phyloP scores from a whole-genome alignment of 2,113 vertebrate species.

The Willisornis vidua region DNA sequence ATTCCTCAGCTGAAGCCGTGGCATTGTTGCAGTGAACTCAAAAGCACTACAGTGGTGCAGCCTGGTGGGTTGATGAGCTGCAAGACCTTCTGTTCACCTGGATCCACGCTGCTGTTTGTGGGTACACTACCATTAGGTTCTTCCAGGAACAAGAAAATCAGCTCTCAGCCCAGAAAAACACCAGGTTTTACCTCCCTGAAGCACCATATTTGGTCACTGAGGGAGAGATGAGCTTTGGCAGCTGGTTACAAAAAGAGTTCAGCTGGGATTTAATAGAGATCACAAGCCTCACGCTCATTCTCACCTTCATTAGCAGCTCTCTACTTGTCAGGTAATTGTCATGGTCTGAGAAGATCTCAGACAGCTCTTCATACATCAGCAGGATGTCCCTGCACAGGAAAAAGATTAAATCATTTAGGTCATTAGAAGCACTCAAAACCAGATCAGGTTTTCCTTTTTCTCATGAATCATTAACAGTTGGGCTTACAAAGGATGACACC shows the following conservation, averaged over 20 bases:
- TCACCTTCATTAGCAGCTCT: constrained; percentile 95
- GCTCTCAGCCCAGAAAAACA: neutral
- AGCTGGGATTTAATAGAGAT: neutral
- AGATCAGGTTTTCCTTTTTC: neutral
- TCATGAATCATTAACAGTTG: neutral
- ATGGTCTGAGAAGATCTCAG: constrained; percentile 93
- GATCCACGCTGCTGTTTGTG: neutral
- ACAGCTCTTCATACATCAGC: constrained; percentile 92
- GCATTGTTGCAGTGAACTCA: neutral
- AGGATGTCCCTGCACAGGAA: constrained; percentile 81
- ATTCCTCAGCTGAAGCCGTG: neutral
- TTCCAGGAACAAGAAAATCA: neutral
- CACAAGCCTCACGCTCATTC: neutral
- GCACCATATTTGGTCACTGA: neutral
- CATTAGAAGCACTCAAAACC: neutral
- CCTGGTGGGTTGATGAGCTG: neutral
- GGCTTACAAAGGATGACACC: neutral
- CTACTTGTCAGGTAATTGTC: constrained; percentile 93
- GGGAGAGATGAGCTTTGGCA: neutral
- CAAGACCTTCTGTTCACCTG: neutral
- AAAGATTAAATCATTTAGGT: neutral
- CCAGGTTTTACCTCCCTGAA: neutral
- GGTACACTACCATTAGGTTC: neutral
- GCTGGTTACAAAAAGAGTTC: neutral
- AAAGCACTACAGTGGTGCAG: neutral